Evolutionary conservation across 2,797 vertebrate genomes (phyloP).

Genomic region (Pseudochaenichthys georgianus): DNA sequence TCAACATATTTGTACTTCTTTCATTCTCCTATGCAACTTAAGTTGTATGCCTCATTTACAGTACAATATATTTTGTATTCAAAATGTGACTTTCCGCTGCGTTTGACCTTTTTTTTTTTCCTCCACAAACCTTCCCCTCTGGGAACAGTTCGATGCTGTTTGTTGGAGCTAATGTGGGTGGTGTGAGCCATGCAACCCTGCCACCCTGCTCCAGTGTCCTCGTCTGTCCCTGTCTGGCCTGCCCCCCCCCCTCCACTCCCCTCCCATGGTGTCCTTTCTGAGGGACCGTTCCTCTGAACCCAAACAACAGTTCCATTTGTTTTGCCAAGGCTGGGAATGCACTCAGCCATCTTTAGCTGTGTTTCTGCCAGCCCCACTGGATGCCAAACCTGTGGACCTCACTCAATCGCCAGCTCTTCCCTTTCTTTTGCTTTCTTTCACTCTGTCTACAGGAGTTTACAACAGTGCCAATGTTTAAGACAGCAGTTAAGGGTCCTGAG

Average conservation of each 20-base stretch:
- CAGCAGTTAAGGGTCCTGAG: constrained; percentile 51
- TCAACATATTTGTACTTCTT: not conserved
- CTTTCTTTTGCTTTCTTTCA: constrained; percentile 59
- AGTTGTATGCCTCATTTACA: constrained; percentile 1
- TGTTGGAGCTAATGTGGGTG: constrained; percentile 64
- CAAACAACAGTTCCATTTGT: constrained; percentile 83
- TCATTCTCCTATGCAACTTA: constrained; percentile 6
- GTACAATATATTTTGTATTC: constrained; percentile 14
- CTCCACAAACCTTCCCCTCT: constrained; percentile 38
- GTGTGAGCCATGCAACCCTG: constrained; percentile 65
- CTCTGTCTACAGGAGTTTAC: constrained; percentile 58
- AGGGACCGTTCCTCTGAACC: constrained; percentile 80
- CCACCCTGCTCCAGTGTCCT: constrained; percentile 74
- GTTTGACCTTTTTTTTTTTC: constrained; percentile 24
- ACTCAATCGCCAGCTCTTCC: constrained; percentile 68
- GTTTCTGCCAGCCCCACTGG: constrained; percentile 67
- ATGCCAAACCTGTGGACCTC: constrained; percentile 75
- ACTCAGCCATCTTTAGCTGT: constrained; percentile 75
- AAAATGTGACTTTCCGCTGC: constrained; percentile 35
- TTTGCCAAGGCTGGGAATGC: constrained; percentile 79
- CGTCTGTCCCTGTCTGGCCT: constrained; percentile 75
- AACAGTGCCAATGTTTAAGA: constrained; percentile 57
- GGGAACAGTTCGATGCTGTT: constrained; percentile 57
- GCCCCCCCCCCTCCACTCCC: constrained; percentile 61
- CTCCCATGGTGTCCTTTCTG: constrained; percentile 71